phyloP scores from a whole-genome alignment of 2,797 vertebrate genomes.

The Gymnoscopelus braueri region DNA sequence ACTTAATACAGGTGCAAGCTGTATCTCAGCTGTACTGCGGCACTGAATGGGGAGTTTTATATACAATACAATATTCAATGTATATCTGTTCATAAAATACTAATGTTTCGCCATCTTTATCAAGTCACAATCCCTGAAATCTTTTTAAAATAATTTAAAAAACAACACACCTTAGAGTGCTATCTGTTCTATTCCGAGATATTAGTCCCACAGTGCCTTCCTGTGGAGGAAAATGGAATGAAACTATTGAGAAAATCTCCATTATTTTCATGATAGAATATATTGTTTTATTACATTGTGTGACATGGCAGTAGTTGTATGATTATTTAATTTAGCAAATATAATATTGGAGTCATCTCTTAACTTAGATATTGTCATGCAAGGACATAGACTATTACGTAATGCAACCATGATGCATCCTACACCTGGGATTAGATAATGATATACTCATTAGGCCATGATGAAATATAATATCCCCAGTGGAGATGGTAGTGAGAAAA shows the following conservation, averaged over 20 bases:
- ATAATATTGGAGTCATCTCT: conserved; percentile 29
- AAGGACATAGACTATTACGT: not conserved
- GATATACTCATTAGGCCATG: conserved; percentile 17
- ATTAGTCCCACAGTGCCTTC: conserved; percentile 68
- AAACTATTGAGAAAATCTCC: conserved; percentile 25
- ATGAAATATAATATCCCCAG: conserved; percentile 16
- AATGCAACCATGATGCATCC: conserved; percentile 23
- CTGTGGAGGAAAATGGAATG: conserved; percentile 63
- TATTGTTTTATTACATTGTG: not conserved
- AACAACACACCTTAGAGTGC: no score
- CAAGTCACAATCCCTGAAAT: not conserved
- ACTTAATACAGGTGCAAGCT: conserved; percentile 31
- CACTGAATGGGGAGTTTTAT: not conserved
- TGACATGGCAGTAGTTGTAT: conserved; percentile 1
- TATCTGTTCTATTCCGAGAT: not conserved
- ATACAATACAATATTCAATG: not conserved
- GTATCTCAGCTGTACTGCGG: conserved; percentile 21
- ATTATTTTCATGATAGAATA: conserved; percentile 12
- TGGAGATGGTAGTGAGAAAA: conserved; percentile 1
- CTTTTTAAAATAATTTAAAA: not conserved
- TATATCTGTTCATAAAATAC: not conserved
- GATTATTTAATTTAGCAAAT: conserved; percentile 35
- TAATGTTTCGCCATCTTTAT: not conserved
- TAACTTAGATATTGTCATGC: not conserved
- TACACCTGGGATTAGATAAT: conserved; percentile 28